Conservation (phyloP, 2,113 vertebrate species). For the Pogona vitticeps region DNA sequence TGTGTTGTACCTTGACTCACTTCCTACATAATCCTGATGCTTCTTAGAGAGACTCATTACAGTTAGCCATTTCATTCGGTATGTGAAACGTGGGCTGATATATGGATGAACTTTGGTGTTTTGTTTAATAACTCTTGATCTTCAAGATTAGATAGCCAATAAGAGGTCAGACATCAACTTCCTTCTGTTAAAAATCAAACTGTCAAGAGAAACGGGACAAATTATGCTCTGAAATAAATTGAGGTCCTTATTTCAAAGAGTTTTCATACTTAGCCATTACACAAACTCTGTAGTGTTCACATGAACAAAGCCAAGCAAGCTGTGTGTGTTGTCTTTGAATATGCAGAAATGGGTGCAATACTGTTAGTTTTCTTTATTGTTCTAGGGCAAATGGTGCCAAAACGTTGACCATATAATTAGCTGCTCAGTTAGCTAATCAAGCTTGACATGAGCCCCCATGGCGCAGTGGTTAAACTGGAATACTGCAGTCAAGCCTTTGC, state of each 20-base stretch:
- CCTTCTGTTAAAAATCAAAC: neutral
- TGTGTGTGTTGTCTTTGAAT: too few species aligned
- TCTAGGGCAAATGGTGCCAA: too few species aligned
- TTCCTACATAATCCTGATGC: fast-evolving
- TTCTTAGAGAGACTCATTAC: neutral
- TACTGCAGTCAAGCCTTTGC: too few species aligned
- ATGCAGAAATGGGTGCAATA: too few species aligned
- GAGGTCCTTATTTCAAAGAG: neutral
- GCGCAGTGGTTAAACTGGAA: too few species aligned
- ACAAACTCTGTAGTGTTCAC: too few species aligned
- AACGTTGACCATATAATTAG: too few species aligned
- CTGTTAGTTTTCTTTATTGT: too few species aligned
- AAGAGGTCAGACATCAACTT: slow-evolving; percentile 25
- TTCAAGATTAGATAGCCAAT: slow-evolving; percentile 28
- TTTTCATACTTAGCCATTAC: too few species aligned
- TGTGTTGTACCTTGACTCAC: slow-evolving; percentile 46
- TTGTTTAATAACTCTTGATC: slow-evolving; percentile 51
- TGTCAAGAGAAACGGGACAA: neutral
- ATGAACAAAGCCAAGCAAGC: too few species aligned
- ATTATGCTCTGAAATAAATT: slow-evolving; percentile 16
- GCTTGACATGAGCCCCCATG: too few species aligned
- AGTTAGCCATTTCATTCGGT: slow-evolving; percentile 36
- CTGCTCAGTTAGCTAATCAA: too few species aligned
- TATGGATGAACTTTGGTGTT: neutral
- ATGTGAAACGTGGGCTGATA: slow-evolving; percentile 31